phyloP scores from a whole-genome alignment of 2,113 vertebrate genomes.

The Myotis brandtii region DNA sequence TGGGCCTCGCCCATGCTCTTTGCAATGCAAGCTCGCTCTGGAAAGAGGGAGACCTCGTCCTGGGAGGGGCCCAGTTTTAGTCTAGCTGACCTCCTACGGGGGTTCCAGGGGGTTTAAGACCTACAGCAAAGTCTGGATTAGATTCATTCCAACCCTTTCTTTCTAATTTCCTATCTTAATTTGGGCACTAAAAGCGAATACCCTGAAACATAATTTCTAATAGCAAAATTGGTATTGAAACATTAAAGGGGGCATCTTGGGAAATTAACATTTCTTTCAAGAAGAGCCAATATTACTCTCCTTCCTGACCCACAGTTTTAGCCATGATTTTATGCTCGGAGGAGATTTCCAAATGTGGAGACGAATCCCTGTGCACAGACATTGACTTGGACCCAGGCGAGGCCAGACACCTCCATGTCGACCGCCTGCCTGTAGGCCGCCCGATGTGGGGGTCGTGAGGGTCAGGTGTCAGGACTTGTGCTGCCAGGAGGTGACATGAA shows the following conservation, averaged over 20 bases:
- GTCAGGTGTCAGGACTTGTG: neutral
- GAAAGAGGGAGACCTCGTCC: neutral
- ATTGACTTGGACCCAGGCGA: neutral
- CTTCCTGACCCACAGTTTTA: neutral
- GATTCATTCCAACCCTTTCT: neutral
- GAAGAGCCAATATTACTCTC: neutral
- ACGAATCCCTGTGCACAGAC: neutral
- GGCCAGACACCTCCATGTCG: neutral
- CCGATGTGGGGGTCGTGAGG: neutral
- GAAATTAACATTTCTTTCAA: constrained; percentile 7
- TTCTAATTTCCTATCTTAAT: neutral
- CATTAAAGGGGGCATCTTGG: neutral
- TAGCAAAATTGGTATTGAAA: constrained; percentile 6
- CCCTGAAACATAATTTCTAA: neutral
- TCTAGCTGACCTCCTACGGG: neutral
- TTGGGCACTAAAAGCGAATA: neutral
- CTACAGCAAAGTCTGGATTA: neutral
- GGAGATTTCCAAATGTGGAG: constrained; percentile 5
- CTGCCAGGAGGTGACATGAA: neutral
- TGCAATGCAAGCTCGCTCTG: neutral
- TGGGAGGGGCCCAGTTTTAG: neutral
- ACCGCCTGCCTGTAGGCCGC: neutral
- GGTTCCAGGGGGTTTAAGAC: neutral
- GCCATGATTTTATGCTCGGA: neutral
- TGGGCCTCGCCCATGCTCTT: too few relatives aligned